These are phyloP conservation scores for Armadillidium nasatum DNA, from an alignment of 1,140 invertebrate species.

Conservation along the genomic window DNA sequence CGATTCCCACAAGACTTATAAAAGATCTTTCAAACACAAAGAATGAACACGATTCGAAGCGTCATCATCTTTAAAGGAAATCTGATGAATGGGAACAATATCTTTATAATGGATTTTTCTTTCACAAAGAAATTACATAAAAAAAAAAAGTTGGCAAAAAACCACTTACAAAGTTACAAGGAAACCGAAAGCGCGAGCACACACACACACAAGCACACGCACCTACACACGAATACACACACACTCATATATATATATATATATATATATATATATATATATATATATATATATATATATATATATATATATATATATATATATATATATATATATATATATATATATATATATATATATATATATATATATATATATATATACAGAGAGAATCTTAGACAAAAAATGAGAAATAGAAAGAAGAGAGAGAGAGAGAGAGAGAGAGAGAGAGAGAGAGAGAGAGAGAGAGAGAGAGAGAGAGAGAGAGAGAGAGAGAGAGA, in stretches of 20 bases:
- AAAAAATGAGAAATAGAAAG: not conserved
- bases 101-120: not conserved
- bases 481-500: constrained; percentile 18
- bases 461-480: constrained; percentile 8
- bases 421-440: constrained; percentile 5
- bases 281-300: constrained; percentile 20
- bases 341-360: no score
- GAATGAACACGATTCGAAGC: no score
- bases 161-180: no score
- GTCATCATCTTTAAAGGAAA: no score
- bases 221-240: no score
- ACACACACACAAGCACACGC: no score
- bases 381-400: not conserved
- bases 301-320: constrained; percentile 17
- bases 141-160: no score
- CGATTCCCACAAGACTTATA: no score
- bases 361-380: not conserved
- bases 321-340: not conserved
- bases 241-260: not conserved
- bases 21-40: no score
- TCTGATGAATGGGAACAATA: not conserved
- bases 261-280: constrained; percentile 22
- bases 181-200: no score
- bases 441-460: not conserved
- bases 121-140: no score